Evolutionary conservation across 2,113 vertebrate genomes (phyloP), one percentile per base, ranked within the genome.

Genomic region (Nibea coibor): DNA sequence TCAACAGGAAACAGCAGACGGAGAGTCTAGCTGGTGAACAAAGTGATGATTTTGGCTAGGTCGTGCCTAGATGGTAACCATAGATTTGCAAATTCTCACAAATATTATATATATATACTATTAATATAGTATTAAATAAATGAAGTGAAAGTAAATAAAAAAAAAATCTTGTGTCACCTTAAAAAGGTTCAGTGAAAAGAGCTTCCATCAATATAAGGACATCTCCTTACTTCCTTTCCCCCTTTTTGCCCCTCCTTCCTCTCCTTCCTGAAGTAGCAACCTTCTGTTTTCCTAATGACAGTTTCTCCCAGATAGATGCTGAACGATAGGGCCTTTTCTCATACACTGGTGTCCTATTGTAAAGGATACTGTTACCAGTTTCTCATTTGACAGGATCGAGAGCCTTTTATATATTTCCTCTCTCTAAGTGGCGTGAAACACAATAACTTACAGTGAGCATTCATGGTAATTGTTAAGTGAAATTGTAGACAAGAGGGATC

Each of bases 381-480:
- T 53, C 63, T 81, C 26, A 47, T 80, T 56, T 62, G 68, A 75
- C 59, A 22, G 22, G 24, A 72, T 65, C 10, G 31, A 81, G 68
- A 22, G 19, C 22, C 69, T 81, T 88, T 88, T 65, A 61, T 78
- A 48, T 43, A 58, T 81, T 63, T 80, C 56, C 63, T 84, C 42
- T 67, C 82, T 84, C 62, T 82, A 83, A 88, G 87, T 86, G 72
- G 72, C 26, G 78, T 75, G 88, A 85, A 81, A 90, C 83, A 79
- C 74, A 85, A 87, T 83, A 82, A 62, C 67, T 80, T 82, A 47
- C 82, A 75, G 50, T 75, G 57, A 51, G 72, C 87, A 54, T 84
- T 87, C 75, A 84, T 35, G 68, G 39, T 63, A 26, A 91, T 85
- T 87, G 87, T 91, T 85, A 54, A 67, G 81, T 81, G 85, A 83